Base-by-base conservation (phyloP, 2,113 vertebrate species). In the Strix uralensis region DNA sequence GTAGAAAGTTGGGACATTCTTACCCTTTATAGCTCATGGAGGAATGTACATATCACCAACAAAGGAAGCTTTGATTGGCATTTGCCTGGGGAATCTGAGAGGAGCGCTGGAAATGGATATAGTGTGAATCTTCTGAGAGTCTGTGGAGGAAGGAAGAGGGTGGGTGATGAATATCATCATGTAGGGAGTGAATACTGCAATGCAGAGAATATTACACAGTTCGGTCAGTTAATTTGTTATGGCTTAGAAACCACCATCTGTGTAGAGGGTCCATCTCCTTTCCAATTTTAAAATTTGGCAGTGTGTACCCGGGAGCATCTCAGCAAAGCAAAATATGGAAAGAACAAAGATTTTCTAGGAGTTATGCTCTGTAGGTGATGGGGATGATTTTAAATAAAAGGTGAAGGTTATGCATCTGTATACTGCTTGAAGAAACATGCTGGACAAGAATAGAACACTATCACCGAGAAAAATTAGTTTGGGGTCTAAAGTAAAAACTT, bases 101-200 rank as follows among this genome's bases (percentile, higher is more conserved):
- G 79, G 61, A 81, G 34, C 12, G 0, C 58, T 95, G 96, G 86
- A 97, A 96, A 90, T 96, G 95, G 93, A 96, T 96, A 95, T 46
- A 94, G 84, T 94, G 93, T 96, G 95, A 96, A 96, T 96, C 93
- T 96, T 96, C 94, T 89, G 96, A 96, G 95, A 96, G 94, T 70
- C 84, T 96, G 94, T 25, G 54, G 78, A 96, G 95, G 96, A 97
- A 96, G 96, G 96, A 96, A 96, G 90, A 97, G 95, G 72, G 83
- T 71, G 61, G 95, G 61, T 93, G 94, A 90, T 81, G 83, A 86
- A 80, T 93, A 81, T 82, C 80, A 91, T 87, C 36, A 32, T 66
- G 92, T 61, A 90, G 55, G 49, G 77, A 95, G 44, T 71, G 42
- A 93, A 93, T 54, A 65, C 69, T 67, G 73, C 26, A n/a, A 51